These are phyloP conservation scores for Hirundo rustica DNA, from an alignment of 2,797 vertebrate species.

Conservation along the genomic window DNA sequence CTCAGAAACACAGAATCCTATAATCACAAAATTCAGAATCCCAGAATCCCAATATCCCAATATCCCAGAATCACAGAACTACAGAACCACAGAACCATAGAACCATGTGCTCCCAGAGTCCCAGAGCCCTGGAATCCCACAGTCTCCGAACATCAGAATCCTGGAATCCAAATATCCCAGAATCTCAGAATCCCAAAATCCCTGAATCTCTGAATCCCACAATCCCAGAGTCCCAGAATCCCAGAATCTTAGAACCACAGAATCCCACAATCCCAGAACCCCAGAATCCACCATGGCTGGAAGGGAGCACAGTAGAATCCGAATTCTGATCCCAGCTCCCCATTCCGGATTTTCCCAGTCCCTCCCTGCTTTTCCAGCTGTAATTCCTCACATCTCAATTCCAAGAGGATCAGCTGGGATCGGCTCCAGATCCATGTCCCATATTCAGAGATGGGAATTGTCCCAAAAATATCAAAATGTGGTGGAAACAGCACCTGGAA, in stretches of 20 bases:
- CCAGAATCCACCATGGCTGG: neutral
- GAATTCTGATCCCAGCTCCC: neutral
- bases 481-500: no score
- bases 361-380: neutral
- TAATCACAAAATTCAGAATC: no score
- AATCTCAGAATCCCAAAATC: neutral
- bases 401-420: neutral
- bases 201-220: rapidly evolving
- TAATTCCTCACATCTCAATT: neutral
- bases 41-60: no score
- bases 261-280: rapidly evolving
- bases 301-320: neutral
- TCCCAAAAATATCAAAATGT: neutral
- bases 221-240: rapidly evolving
- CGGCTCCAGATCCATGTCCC: neutral
- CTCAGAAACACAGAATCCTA: no score
- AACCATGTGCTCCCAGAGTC: neutral
- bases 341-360: neutral
- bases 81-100: rapidly evolving
- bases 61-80: rapidly evolving
- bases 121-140: rapidly evolving
- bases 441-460: neutral
- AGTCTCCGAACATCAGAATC: no score
- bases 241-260: rapidly evolving
- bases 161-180: rapidly evolving